phyloP scores from a whole-genome alignment of 2,888 invertebrate genomes.

The Crioceris asparagi region DNA sequence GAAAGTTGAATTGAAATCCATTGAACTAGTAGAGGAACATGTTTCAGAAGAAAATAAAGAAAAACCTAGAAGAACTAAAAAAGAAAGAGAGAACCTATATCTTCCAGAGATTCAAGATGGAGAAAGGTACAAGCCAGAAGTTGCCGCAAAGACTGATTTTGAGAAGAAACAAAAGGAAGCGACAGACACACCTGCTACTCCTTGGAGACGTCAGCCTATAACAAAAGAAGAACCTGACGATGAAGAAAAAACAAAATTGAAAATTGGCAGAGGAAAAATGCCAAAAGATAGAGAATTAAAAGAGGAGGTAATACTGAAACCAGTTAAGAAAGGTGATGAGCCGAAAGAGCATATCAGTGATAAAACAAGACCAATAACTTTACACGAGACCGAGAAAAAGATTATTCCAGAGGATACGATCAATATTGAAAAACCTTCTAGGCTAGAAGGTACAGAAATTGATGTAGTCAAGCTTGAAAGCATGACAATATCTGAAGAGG shows the following conservation, averaged over 20 bases:
- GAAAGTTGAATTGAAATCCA: constrained; percentile 31
- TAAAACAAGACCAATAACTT: constrained; percentile 30
- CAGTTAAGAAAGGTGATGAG: constrained; percentile 28
- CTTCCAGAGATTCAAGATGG: constrained; percentile 25
- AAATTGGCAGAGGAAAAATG: constrained; percentile 34
- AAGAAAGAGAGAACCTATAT: constrained; percentile 18
- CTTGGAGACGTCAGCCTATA: constrained; percentile 36
- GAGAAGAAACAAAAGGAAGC: constrained; percentile 25
- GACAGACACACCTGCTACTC: constrained; percentile 28
- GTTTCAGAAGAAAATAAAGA: constrained; percentile 22
- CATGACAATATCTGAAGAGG: constrained; percentile 32
- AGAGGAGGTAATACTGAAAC: constrained; percentile 33
- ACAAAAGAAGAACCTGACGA: constrained; percentile 25
- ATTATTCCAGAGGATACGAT: too few relatives aligned
- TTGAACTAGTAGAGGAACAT: constrained; percentile 20
- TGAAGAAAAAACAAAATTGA: constrained; percentile 29
- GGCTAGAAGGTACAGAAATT: constrained; percentile 17
- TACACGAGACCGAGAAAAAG: constrained; percentile 24
- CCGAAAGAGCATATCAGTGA: constrained; percentile 27
- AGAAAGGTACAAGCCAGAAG: constrained; percentile 28
- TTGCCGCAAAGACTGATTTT: constrained; percentile 25
- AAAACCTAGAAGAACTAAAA: too few relatives aligned
- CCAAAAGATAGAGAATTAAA: constrained; percentile 28
- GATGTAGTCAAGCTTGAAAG: constrained; percentile 27
- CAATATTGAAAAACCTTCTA: constrained; percentile 31